Evolutionary conservation across 2,113 vertebrate species (phyloP), one percentile per base, ranked within the genome.

Genomic region (Phodopus roborovskii): DNA sequence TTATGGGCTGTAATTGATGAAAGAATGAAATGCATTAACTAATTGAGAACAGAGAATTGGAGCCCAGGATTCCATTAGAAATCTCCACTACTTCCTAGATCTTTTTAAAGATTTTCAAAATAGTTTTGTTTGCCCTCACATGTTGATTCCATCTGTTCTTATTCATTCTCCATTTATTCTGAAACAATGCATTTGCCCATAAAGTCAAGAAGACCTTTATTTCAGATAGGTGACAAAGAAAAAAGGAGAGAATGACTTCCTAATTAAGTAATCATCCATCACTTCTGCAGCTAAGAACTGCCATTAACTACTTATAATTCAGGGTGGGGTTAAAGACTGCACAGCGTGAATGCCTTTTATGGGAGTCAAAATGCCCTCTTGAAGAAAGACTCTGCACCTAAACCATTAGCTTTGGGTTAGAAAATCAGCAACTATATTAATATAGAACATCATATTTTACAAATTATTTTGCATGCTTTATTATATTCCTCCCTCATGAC

Each of bases 21-120:
- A 98, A 98, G 87, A 94, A 97, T 83, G 94, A 97, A 97, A 92
- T 95, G 42, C 93, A 97, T 95, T 96, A 97, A 94, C 92, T 98
- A 97, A 96, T 97, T 98, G 92, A 98, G 91, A 94, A 97, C 96
- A 98, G 94, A 97, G 95, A 64, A 97, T 91, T 79, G 93, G 87
- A 96, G 81, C 68, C 84, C 66, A 84, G 82, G 45, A 97, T 97
- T 79, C 97, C 96, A 81, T 33, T 97, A 96, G 78, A 94, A 88
- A 96, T 97, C 8, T 91, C 8, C 74, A 94, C 92, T 56, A 74
- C 91, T 94, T 97, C 64, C 53, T 96, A 96, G 81, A 75, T 96
- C 73, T 98, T 97, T 98, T 95, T 16, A 92, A 95, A 96, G 92
- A 96, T 96, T 93, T 97, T 53, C 56, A 78, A 86, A 95, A 92